A percentile compares a stretch with the other conserved stretches of the same genome.
phyloP scores from a whole-genome alignment of 2,113 vertebrate genomes.

The Lanius collurio region DNA sequence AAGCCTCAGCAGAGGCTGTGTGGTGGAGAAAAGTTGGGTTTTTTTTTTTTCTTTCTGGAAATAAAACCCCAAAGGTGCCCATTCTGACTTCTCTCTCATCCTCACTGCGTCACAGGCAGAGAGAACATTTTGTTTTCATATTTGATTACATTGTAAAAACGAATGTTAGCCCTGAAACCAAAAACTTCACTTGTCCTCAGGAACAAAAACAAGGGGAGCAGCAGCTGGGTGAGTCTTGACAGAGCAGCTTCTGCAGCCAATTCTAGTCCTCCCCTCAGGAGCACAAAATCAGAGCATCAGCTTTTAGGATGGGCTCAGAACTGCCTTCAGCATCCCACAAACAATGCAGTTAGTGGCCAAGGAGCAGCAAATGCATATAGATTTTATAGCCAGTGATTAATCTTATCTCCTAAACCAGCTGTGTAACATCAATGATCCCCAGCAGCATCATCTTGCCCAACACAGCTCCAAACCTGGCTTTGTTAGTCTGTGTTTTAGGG shows the following conservation, averaged over 20 bases:
- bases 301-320: background rate
- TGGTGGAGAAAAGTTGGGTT: background rate
- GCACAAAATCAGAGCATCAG: background rate
- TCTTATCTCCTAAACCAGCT: background rate
- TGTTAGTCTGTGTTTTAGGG: background rate
- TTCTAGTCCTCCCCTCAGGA: background rate
- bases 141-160: background rate
- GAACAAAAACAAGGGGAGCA: background rate
- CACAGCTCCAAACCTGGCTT: background rate
- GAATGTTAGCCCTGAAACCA: background rate
- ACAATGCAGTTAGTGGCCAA: background rate
- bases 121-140: conserved; percentile 7
- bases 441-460: background rate
- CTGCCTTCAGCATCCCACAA: background rate
- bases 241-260: background rate
- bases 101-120: background rate
- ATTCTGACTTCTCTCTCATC: background rate
- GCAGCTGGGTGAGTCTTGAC: background rate
- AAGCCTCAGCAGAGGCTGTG: background rate
- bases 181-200: background rate
- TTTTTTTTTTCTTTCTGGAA: background rate
- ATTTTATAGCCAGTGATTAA: background rate
- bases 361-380: accelerated
- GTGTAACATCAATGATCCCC: background rate
- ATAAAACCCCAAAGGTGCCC: background rate